Evolutionary conservation across 1,140 invertebrate species (phyloP).

Genomic region (Brachionus asplanchnoidis): DNA sequence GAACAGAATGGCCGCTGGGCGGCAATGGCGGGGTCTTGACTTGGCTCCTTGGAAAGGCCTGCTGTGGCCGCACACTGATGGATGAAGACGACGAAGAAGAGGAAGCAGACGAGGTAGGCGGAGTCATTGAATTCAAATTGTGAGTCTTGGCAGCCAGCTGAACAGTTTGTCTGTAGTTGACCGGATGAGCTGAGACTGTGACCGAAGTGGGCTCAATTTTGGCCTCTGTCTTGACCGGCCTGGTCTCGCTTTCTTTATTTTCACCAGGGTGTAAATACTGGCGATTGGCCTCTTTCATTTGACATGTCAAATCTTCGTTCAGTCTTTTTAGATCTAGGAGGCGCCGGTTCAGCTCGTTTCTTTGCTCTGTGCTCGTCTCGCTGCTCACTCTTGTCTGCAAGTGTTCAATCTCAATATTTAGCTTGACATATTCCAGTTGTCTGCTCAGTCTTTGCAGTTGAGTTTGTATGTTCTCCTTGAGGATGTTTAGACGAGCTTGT

Average conservation of each 20-base stretch:
- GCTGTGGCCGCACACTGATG: background rate
- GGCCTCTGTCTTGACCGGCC: background rate
- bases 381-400: background rate
- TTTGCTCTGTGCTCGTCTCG: background rate
- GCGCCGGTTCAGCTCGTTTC: background rate
- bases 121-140: conserved; percentile 5
- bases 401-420: background rate
- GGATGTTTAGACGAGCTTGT: background rate
- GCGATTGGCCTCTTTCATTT: conserved; percentile 23
- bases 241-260: background rate
- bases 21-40: background rate
- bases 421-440: conserved; percentile 22
- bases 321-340: background rate
- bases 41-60: background rate
- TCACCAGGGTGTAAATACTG: background rate
- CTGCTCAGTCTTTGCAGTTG: background rate
- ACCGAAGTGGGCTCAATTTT: background rate
- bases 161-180: background rate
- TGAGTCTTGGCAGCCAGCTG: background rate
- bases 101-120: background rate
- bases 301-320: background rate
- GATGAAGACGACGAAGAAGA: conserved; percentile 16
- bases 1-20: background rate
- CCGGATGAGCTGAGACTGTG: background rate
- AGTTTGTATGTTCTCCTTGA: conserved; percentile 21